Conservation (phyloP, 2,113 vertebrate genomes). For the Zapus hudsonius region DNA sequence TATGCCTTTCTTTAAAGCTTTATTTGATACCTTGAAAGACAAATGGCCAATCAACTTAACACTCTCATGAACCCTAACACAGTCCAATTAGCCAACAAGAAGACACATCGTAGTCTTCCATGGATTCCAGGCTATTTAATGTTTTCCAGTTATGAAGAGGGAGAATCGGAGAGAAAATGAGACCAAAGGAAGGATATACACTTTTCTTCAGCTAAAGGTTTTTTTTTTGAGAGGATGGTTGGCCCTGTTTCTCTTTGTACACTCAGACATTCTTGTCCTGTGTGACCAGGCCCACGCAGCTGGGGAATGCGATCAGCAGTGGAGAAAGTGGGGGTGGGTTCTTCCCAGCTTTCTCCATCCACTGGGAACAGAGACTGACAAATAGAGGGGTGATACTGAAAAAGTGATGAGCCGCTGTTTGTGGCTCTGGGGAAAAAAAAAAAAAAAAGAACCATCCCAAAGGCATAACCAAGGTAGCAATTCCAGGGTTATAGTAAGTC, state of each 20-base stretch:
- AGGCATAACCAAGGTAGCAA: not conserved
- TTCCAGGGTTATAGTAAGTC: not conserved
- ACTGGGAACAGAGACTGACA: not conserved
- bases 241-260: not conserved
- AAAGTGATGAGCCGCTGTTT: not conserved
- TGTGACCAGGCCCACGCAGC: not conserved
- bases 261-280: not conserved
- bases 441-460: not conserved
- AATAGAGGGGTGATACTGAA: not conserved
- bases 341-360: not conserved
- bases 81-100: not conserved
- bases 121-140: not conserved
- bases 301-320: not conserved
- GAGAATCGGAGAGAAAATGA: not conserved
- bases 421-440: not conserved
- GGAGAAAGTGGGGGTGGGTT: not conserved
- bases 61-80: not conserved
- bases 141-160: constrained; percentile 21
- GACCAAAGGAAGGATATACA: not conserved
- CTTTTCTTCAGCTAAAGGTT: not conserved
- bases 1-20: not conserved
- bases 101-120: not conserved
- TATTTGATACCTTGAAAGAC: constrained; percentile 26
- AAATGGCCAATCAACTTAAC: constrained; percentile 28
- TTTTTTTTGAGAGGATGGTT: not conserved